Base-by-base conservation (phyloP, 2,888 invertebrate genomes). In the Nebria brevicollis region DNA sequence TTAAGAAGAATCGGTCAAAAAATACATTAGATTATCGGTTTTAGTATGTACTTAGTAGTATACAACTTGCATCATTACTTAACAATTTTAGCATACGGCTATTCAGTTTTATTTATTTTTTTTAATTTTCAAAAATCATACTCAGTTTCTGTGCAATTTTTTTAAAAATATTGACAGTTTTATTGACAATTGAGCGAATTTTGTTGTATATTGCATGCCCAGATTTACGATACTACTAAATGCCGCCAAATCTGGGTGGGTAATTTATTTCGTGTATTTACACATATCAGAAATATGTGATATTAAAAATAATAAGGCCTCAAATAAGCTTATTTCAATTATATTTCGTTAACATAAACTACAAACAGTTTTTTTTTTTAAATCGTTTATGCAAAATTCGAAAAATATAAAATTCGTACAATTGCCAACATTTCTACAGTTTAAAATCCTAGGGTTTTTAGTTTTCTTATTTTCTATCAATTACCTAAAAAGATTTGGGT, bases 401-500 rank as follows among this genome's bases (percentile, higher is more conserved):
- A 34, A 34, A 34, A 34, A 34, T 34, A 34, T 34, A 54, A 54
- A 54, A 54, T 54, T 54, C 11, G 54, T 13, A 54, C 54, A 54
- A 54, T 54, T 54, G 54, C 13, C 54, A 54, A 54, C 13, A 2
- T 54, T 54, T 11, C 54, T 54, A 54, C 54, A 54, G 54, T 54
- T 54, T 54, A 54, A 54, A 54, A 8, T 54, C 54, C 54, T 54
- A 54, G 54, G 54, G 54, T 54, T 54, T 54, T 54, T 34, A 34
- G 34, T 34, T 34, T 13, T 54, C 54, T 54, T 54, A 54, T 54
- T 54, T 54, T 3, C 54, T 54, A 54, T 73, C 72, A 13, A 26
- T 41, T 73, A 73, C 26, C 73, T 73, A 73, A 73, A 73, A 73
- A 73, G 73, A 42, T 73, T 68, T 65, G 25, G 66, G 64, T 64